Base-by-base conservation (phyloP, 2,797 vertebrate genomes). In the Molossus alvarezi region DNA sequence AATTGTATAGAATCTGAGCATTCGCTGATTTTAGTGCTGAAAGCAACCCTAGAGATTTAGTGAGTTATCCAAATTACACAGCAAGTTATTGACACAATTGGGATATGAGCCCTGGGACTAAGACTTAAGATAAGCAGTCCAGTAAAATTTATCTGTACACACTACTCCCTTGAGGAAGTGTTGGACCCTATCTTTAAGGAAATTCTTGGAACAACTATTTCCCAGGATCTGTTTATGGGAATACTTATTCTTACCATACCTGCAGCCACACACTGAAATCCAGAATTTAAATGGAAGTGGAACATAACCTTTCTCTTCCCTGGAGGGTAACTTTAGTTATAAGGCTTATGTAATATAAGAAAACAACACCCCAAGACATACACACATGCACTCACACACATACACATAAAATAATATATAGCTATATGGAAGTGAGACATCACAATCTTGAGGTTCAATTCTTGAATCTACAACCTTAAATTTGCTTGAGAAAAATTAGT, bases 401-500 rank as follows among this genome's bases (percentile, higher is more conserved):
- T 18, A 51, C 9, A 57, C 9, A 29, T 65, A 33, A 18, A 20
- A 8, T 2, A 9, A 5, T 20, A 8, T 69, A 82, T 25, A 58
- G 25, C 15, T 45, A 4, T 48, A 5, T 48, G 21, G 10, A 90
- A 96, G 23, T 3, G 73, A 92, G 27, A 86, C 13, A 60, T 72
- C 13, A 90, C n/a, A 76, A 91, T 58, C 33, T 18, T 33, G 18
- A 79, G 7, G 25, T 55, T 96, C 5, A 89, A 37, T 90, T 84
- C 5, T 65, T 76, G 3, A 92, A 82, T 9, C 10, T 65, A 1
- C 1, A 45, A 71, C 23, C 64, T 89, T 72, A 88, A 79, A 81
- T 90, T 87, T 86, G 13, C 27, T 77, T 96, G 64, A 91, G 53
- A 88, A 92, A 76, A 64, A 71, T 90, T 41, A 67, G 5, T 64